Percentiles rank a stretch among this genome's conserved stretches.
Evolutionary conservation across 1,140 invertebrate species (phyloP).

Genomic region (Caenorhabditis briggsae): DNA sequence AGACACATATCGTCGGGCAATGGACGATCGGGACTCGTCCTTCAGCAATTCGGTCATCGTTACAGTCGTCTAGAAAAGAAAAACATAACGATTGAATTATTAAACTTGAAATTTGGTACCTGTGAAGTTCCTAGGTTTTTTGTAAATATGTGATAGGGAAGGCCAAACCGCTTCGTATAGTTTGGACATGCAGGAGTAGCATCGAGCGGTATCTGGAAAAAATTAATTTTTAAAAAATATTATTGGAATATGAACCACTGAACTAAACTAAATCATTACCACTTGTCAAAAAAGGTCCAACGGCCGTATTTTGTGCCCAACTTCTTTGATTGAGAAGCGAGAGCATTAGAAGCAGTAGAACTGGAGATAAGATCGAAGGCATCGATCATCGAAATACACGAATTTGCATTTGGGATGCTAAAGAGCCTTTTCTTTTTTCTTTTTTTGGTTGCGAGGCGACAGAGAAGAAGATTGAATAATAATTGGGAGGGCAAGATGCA

Average conservation of each 20-base stretch:
- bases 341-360: conserved; percentile 43
- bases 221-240: too few relatives aligned
- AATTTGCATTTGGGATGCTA: conserved; percentile 48
- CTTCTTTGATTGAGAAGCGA: conserved; percentile 26
- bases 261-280: background rate
- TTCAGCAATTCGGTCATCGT: conserved; percentile 52
- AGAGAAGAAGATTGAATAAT: conserved; percentile 41
- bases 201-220: conserved; percentile 65
- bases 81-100: background rate
- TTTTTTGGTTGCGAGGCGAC: conserved; percentile 26
- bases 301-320: conserved; percentile 32
- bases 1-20: conserved; percentile 66
- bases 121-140: conserved; percentile 65
- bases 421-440: background rate
- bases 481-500: conserved; percentile 3
- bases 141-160: conserved; percentile 62
- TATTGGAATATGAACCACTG: too few relatives aligned
- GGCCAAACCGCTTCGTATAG: conserved; percentile 68
- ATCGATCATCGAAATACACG: conserved; percentile 54
- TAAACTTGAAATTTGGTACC: conserved; percentile 47
- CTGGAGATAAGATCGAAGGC: conserved; percentile 34
- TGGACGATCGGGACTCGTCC: conserved; percentile 62
- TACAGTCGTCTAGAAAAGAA: conserved; percentile 57
- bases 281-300: conserved; percentile 44
- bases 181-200: conserved; percentile 67